Conservation (phyloP, 2,113 vertebrate genomes). For the Pseudorectes ferrugineus region DNA sequence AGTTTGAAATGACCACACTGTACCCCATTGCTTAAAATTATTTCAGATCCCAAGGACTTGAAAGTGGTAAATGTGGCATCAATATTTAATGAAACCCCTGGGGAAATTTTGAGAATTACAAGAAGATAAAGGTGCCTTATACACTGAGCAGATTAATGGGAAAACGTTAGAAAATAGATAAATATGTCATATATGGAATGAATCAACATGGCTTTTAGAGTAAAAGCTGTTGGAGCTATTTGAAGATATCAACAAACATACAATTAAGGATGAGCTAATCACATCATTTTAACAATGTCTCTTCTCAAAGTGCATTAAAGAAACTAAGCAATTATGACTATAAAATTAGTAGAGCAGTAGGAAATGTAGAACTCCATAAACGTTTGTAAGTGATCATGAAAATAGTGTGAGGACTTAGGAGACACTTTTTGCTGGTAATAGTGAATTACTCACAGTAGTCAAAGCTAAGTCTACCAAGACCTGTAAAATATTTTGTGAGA, state of each 20-base stretch:
- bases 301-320: background rate
- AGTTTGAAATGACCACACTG: background rate
- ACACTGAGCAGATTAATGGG: background rate
- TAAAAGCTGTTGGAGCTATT: background rate
- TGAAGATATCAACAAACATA: background rate
- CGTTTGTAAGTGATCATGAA: background rate
- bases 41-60: background rate
- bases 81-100: background rate
- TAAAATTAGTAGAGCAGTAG: background rate
- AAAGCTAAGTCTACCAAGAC: background rate
- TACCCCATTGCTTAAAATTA: background rate
- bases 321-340: background rate
- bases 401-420: background rate
- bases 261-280: background rate
- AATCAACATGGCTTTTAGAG: background rate
- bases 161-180: background rate
- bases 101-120: background rate
- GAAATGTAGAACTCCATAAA: background rate
- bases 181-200: background rate
- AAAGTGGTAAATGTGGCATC: background rate
- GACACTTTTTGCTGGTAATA: background rate
- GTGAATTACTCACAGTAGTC: background rate
- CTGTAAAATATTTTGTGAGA: background rate
- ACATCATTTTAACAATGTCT: background rate
- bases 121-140: background rate